Evolutionary conservation across 2,888 invertebrate genomes (phyloP).

Genomic region (Aphidius colemani): DNA sequence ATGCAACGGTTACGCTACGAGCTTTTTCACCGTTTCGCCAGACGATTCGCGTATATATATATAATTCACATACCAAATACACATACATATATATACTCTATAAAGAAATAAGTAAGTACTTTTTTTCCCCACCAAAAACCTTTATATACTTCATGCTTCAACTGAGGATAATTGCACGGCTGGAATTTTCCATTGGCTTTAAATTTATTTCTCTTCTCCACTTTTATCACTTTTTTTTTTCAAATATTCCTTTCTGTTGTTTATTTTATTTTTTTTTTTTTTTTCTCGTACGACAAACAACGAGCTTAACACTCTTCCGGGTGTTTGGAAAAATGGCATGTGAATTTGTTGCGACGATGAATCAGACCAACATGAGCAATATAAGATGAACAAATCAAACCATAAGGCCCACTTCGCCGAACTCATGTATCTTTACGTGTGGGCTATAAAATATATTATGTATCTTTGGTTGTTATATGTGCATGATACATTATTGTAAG

Average conservation of each 20-base stretch:
- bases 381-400: too few relatives aligned
- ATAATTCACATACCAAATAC: too few relatives aligned
- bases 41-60: constrained; percentile 30
- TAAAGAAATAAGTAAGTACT: not conserved
- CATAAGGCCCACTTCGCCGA: too few relatives aligned
- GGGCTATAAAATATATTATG: too few relatives aligned
- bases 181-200: constrained; percentile 3
- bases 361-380: too few relatives aligned
- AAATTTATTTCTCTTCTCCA: not conserved
- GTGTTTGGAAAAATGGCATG: not conserved
- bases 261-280: not conserved
- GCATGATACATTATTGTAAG: too few relatives aligned
- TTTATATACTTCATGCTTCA: not conserved
- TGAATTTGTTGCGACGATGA: too few relatives aligned
- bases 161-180: constrained; percentile 19
- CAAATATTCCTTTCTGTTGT: not conserved
- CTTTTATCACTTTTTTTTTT: not conserved
- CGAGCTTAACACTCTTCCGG: not conserved
- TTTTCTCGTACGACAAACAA: not conserved
- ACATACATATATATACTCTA: too few relatives aligned
- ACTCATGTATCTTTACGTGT: too few relatives aligned
- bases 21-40: constrained; percentile 55
- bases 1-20: constrained; percentile 57
- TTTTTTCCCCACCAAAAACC: not conserved
- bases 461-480: too few relatives aligned